phyloP scores from a whole-genome alignment of 2,113 vertebrate genomes.

The Salvator merianae region DNA sequence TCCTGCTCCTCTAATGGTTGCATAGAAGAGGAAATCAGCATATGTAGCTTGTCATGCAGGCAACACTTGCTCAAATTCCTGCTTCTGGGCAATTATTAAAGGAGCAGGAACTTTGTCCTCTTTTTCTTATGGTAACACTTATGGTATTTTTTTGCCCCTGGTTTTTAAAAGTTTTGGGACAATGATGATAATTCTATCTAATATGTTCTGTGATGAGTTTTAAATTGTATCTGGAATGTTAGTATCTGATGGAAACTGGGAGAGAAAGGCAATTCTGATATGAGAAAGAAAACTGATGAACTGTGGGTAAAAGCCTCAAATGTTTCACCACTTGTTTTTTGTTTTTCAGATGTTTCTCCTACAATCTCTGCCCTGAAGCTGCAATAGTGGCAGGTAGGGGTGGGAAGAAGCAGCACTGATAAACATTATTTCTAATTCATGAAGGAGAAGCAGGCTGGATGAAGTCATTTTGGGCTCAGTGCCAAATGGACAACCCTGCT shows the following conservation, averaged over 20 bases:
- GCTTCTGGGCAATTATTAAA: no score
- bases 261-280: neutral
- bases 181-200: neutral
- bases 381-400: neutral
- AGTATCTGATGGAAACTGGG: neutral
- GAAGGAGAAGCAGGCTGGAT: conserved; percentile 10
- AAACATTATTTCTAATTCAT: conserved; percentile 17
- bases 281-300: neutral
- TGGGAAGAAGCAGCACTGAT: neutral
- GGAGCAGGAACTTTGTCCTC: no score
- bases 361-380: neutral
- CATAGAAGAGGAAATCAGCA: no score
- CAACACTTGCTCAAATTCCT: no score
- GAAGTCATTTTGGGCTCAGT: neutral
- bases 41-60: no score
- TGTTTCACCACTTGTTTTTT: neutral
- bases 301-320: neutral
- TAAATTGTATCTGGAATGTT: neutral
- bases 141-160: no score
- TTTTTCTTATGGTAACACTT: no score
- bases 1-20: no score
- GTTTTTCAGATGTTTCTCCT: conserved; percentile 1
- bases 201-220: neutral
- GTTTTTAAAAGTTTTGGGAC: no score
- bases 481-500: neutral